Conservation (phyloP, 2,797 vertebrate genomes). For the Eremophila alpestris region DNA sequence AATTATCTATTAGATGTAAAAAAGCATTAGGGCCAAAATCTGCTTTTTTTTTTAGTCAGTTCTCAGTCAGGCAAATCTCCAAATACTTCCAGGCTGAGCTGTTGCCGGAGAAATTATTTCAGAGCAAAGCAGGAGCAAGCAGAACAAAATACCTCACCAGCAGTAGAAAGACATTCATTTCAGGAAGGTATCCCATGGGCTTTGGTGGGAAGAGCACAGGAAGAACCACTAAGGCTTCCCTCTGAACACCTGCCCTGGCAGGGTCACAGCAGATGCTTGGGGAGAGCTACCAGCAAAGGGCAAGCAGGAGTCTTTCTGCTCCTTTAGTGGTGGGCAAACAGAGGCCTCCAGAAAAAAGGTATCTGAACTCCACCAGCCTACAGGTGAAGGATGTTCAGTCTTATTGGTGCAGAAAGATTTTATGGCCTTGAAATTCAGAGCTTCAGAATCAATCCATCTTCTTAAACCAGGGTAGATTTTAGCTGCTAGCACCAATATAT, state of each 20-base stretch:
- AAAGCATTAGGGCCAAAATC: background rate
- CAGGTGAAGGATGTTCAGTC: background rate
- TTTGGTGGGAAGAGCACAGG: background rate
- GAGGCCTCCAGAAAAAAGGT: background rate
- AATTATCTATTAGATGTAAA: background rate
- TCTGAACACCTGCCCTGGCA: background rate
- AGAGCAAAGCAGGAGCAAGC: background rate
- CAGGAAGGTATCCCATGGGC: background rate
- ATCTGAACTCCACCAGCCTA: background rate
- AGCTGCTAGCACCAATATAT: background rate
- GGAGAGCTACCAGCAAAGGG: background rate
- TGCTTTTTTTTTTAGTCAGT: background rate
- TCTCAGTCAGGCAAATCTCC: background rate
- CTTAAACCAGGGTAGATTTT: background rate
- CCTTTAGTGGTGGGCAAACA: background rate
- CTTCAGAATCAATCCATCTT: background rate
- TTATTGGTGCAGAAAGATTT: background rate
- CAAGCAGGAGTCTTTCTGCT: background rate
- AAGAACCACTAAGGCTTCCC: background rate
- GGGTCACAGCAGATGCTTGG: background rate
- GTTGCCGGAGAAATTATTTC: background rate
- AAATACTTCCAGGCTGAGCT: background rate
- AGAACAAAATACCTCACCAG: background rate
- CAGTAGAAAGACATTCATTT: background rate
- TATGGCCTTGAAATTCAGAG: background rate